Evolutionary conservation across 2,113 vertebrate genomes (phyloP), one percentile per base, ranked within the genome.

Genomic region (Ciconia stormi): DNA sequence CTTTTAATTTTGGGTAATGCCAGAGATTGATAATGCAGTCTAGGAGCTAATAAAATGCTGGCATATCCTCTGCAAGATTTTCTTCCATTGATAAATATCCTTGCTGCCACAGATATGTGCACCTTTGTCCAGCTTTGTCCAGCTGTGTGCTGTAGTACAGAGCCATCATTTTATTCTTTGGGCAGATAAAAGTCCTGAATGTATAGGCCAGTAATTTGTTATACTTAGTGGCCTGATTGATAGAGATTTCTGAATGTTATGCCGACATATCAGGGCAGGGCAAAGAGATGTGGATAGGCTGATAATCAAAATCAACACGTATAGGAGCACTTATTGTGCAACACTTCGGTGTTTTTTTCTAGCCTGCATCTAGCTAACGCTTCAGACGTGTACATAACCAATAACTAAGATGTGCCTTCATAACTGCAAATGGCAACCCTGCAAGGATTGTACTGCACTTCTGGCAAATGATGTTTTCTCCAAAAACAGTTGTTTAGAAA

Each of bases 1-100:
- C 80, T 91, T 95, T 93, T 94, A 96, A 94, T 86, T 89, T 80
- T 59, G 36, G 11, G 29, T 92, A 89, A 83, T 82, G 81, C 23
- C 19, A 70, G 52, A 88, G 71, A 72, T 55, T 88, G 86, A 87
- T 97, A 92, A 71, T 38, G 73, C 65, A 89, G 92, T 72, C 86
- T 91, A 87, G 87, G 79, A 70, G 76, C 2, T 26, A 84, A 84
- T 81, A 93, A 81, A 92, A 95, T 72, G 55, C 70, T 82, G 61
- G 46, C 65, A 67, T 82, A 50, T 44, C 34, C 38, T 93, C 56
- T 94, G 77, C 56, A 84, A 89, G 52, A 52, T 95, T 91, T 94
- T 66, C 47, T 79, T 82, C 77, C 5, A 3, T 63, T 84, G 87
- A 92, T 84, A 92, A 92, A 92, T 89, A 62, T 61, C 65, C 44